phyloP scores from a whole-genome alignment of 2,113 vertebrate genomes.

The Martes martes region DNA sequence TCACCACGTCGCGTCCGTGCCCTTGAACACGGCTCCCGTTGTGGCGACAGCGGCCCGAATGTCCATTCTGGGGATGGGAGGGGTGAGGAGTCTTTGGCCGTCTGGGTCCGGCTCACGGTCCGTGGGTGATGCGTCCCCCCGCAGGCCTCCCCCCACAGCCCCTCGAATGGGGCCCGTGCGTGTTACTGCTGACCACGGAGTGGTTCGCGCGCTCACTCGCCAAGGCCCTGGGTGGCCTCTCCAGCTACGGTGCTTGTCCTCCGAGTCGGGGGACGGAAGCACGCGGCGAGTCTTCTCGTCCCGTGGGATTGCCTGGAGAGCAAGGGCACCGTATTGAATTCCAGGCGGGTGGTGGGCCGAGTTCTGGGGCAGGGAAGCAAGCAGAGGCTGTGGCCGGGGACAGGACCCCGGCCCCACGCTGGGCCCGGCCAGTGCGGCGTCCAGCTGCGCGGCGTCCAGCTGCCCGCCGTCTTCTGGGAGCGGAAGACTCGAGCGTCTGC shows the following conservation, averaged over 20 bases:
- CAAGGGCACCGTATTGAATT: neutral
- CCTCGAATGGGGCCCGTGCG: too few species aligned
- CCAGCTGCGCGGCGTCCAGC: neutral
- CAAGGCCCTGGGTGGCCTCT: neutral
- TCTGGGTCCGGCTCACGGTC: neutral
- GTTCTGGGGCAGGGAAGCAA: neutral
- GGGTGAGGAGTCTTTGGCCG: neutral
- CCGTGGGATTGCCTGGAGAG: rapidly evolving
- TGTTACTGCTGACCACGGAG: neutral
- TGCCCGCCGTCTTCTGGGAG: neutral
- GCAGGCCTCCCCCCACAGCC: neutral
- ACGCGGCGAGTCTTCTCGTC: neutral
- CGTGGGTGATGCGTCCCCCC: neutral
- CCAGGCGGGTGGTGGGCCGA: neutral
- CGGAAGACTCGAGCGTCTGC: neutral
- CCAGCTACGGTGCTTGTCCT: neutral
- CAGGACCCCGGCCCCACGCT: neutral
- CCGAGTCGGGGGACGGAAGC: neutral
- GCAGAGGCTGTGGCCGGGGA: neutral
- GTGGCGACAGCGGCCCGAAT: neutral
- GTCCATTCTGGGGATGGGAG: neutral
- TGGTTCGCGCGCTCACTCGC: neutral
- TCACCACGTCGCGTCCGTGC: neutral
- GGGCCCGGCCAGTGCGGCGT: neutral
- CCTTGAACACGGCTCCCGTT: neutral